Evolutionary conservation across 2,113 vertebrate species (phyloP).

Genomic region (Rhinopithecus roxellana): DNA sequence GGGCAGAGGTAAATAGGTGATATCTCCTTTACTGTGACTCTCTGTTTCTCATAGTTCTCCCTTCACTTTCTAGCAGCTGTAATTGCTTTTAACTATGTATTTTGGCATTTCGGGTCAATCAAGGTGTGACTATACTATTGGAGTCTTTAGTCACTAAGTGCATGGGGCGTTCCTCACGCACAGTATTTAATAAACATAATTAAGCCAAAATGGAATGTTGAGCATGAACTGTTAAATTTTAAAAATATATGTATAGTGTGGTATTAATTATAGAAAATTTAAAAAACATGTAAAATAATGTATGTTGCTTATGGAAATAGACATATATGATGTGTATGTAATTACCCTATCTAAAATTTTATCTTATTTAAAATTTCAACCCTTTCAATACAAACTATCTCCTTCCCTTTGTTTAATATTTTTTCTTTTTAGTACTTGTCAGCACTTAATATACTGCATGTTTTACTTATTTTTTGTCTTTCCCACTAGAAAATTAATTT

Average conservation of each 20-base stretch:
- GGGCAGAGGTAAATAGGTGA: background rate
- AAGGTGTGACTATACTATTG: background rate
- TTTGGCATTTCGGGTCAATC: constrained; percentile 5
- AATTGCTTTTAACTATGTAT: background rate
- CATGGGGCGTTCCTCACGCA: background rate
- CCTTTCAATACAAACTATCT: background rate
- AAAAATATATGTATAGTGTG: background rate
- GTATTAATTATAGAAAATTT: background rate
- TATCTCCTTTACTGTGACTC: background rate
- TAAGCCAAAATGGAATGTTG: background rate
- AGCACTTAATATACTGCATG: background rate
- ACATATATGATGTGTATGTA: background rate
- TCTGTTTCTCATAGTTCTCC: background rate
- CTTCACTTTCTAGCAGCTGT: background rate
- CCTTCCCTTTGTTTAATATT: background rate
- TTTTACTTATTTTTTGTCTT: background rate
- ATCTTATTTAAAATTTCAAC: background rate
- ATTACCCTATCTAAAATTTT: background rate
- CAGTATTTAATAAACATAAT: background rate
- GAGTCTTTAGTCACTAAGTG: background rate
- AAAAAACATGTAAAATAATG: background rate
- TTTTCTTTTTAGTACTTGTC: constrained; percentile 10
- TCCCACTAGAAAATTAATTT: background rate
- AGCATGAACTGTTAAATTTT: background rate
- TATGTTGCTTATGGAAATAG: background rate